Evolutionary conservation across 2,797 vertebrate genomes (phyloP).

Genomic region (Luscinia luscinia): DNA sequence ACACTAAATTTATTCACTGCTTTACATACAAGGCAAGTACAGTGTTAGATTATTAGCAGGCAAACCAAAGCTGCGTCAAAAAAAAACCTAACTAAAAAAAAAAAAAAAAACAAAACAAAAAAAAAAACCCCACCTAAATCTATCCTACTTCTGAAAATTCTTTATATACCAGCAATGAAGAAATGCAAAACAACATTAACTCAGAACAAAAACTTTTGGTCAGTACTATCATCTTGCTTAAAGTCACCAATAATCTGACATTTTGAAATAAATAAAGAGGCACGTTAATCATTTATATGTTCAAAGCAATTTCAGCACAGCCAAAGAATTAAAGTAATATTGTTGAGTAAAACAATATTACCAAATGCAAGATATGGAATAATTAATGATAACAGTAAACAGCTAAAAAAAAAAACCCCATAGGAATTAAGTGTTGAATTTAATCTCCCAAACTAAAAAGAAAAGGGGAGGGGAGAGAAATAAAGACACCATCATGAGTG

Average conservation of each 20-base stretch:
- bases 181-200: conserved; percentile 1
- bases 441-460: neutral
- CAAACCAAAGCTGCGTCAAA: neutral
- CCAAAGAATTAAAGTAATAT: neutral
- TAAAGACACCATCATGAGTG: neutral
- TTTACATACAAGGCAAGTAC: neutral
- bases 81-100: neutral
- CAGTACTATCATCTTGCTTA: neutral
- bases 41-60: neutral
- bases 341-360: neutral
- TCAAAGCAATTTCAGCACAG: neutral
- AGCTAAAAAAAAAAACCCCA: neutral
- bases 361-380: neutral
- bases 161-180: neutral
- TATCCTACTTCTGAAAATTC: neutral
- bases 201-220: neutral
- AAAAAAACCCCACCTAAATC: neutral
- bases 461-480: neutral
- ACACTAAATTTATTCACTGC: neutral
- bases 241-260: neutral
- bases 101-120: neutral
- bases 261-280: neutral
- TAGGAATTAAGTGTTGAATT: neutral
- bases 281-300: neutral
- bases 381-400: neutral